Conservation (phyloP, 2,888 invertebrate species). For the Drosophila ustulata region DNA sequence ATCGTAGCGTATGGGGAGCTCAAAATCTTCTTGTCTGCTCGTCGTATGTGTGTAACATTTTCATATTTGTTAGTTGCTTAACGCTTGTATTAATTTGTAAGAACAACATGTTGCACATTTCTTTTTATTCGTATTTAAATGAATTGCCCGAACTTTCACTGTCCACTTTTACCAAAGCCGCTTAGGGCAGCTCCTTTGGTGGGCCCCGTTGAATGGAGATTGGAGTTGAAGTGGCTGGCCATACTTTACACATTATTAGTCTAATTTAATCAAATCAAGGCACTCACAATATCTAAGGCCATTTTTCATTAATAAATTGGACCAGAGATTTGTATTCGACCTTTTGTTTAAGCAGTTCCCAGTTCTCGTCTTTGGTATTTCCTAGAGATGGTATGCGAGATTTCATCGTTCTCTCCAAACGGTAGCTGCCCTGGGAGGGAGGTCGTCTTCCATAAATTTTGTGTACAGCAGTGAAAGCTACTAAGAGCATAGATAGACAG, state of each 20-base stretch:
- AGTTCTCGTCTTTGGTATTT: conserved; percentile 1
- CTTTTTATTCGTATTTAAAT: conserved; percentile 57
- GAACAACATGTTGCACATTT: conserved; percentile 52
- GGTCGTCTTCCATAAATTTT: conserved; percentile 35
- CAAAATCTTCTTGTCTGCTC: not conserved
- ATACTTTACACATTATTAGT: conserved; percentile 76
- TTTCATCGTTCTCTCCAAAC: conserved; percentile 48
- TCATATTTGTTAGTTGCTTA: conserved; percentile 35
- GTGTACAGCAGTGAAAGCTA: conserved; percentile 64
- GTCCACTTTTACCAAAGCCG: conserved; percentile 60
- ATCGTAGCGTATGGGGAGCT: conserved; percentile 17
- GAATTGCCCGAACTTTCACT: conserved; percentile 78
- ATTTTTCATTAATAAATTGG: conserved; percentile 77
- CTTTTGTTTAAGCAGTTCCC: conserved; percentile 24
- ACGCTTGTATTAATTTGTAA: conserved; percentile 58
- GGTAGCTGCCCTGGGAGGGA: conserved; percentile 50
- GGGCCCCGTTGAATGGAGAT: conserved; percentile 41
- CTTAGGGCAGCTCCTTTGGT: conserved; percentile 61
- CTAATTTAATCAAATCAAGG: conserved; percentile 79
- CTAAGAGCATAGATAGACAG: conserved; percentile 33
- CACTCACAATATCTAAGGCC: conserved; percentile 62
- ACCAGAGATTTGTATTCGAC: conserved; percentile 7
- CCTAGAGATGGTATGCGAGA: conserved; percentile 31
- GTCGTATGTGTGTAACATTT: conserved; percentile 21
- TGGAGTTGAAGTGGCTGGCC: conserved; percentile 25